phyloP scores from a whole-genome alignment of 2,888 invertebrate species.

The Pegoplata infirma region DNA sequence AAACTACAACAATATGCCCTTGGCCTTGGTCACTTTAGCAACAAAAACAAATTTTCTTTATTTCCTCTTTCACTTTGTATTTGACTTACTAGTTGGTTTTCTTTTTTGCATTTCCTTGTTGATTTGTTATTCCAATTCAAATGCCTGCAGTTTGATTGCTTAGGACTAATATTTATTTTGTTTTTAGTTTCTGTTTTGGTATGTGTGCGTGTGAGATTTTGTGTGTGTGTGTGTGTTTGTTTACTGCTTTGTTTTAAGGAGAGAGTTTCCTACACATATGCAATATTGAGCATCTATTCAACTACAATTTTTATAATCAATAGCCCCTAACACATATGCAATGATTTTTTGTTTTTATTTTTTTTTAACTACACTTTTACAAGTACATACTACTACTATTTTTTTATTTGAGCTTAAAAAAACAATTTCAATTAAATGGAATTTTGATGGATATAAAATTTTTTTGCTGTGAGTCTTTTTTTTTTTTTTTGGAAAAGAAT shows the following conservation, averaged over 20 bases:
- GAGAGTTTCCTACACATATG: neutral
- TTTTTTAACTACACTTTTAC: neutral
- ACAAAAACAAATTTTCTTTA: slow-evolving; percentile 20
- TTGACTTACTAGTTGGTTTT: too few species aligned
- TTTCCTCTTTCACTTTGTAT: slow-evolving; percentile 37
- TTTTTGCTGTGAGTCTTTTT: slow-evolving; percentile 18
- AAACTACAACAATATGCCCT: slow-evolving; percentile 40
- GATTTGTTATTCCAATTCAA: slow-evolving; percentile 32
- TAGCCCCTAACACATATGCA: neutral
- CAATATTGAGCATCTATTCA: neutral
- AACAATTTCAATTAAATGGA: slow-evolving; percentile 51
- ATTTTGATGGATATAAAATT: slow-evolving; percentile 48
- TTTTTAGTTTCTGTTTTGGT: slow-evolving; percentile 6
- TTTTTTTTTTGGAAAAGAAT: too few species aligned
- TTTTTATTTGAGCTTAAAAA: neutral
- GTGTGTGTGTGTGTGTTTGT: neutral
- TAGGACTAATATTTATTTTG: slow-evolving; percentile 38
- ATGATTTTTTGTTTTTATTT: neutral
- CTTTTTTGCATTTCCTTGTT: slow-evolving; percentile 34
- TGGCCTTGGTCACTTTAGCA: slow-evolving; percentile 51
- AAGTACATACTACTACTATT: neutral
- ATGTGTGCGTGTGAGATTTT: slow-evolving; percentile 5
- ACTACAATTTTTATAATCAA: too few species aligned
- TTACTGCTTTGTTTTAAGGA: neutral
- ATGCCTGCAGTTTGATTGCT: slow-evolving; percentile 49